Percentiles rank a stretch among this genome's conserved stretches.
Conservation (phyloP, 2,113 vertebrate genomes). For the Pachypanchax playfairii region DNA sequence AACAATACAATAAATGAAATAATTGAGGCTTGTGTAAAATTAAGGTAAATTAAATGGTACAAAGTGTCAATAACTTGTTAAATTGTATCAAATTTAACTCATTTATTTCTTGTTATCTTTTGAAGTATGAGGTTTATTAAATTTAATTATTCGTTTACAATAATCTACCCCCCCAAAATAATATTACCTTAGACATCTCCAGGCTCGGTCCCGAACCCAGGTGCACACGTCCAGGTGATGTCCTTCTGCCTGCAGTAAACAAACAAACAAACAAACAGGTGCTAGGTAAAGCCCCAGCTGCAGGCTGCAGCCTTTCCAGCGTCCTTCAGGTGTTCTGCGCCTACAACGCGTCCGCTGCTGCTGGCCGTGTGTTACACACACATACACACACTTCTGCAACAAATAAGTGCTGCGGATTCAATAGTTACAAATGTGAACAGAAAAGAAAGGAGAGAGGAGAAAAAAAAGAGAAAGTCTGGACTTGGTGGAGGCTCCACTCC, state of each 20-base stretch:
- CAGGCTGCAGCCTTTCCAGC: slow-evolving; percentile 22
- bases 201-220: background rate
- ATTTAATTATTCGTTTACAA: too few species aligned
- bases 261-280: slow-evolving; percentile 62
- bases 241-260: slow-evolving; percentile 35
- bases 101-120: too few species aligned
- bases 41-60: too few species aligned
- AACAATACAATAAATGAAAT: too few species aligned
- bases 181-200: slow-evolving; percentile 29
- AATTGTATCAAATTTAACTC: too few species aligned
- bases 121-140: too few species aligned
- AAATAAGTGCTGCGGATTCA: slow-evolving; percentile 32
- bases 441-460: background rate
- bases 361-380: slow-evolving; percentile 3
- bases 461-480: background rate
- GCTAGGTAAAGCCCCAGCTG: slow-evolving; percentile 30
- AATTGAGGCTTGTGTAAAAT: too few species aligned
- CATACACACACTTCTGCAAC: slow-evolving; percentile 15
- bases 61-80: too few species aligned
- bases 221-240: background rate
- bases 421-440: slow-evolving; percentile 38
- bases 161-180: background rate
- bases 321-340: slow-evolving; percentile 24
- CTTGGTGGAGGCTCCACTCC: slow-evolving; percentile 49
- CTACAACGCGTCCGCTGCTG: background rate